These are phyloP conservation scores for Ichneumon xanthorius DNA, from an alignment of 2,888 invertebrate genomes.

Conservation along the genomic window DNA sequence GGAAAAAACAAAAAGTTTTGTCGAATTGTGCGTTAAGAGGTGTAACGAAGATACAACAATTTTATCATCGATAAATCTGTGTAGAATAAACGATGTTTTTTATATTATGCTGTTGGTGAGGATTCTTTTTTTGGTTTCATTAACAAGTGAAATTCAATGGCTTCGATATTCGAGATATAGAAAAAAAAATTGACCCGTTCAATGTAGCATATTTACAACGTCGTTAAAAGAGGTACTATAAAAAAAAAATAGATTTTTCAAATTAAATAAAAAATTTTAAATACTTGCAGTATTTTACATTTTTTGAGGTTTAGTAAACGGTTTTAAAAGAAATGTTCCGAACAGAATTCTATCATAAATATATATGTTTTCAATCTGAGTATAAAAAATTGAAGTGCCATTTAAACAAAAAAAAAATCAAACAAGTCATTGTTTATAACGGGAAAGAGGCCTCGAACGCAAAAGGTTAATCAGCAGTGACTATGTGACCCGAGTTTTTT, in stretches of 20 bases:
- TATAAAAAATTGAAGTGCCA: not conserved
- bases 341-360: not conserved
- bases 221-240: too few species aligned
- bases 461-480: not conserved
- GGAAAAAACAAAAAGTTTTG: not conserved
- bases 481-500: constrained; percentile 22
- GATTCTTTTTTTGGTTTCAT: not conserved
- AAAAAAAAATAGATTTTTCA: too few species aligned
- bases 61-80: not conserved
- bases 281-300: too few species aligned
- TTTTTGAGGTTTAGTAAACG: too few species aligned
- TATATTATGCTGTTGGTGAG: not conserved
- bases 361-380: not conserved
- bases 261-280: too few species aligned
- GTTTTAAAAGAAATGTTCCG: not conserved
- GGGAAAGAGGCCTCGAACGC: not conserved
- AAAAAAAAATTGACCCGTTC: too few species aligned
- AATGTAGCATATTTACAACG: too few species aligned
- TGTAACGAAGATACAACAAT: not conserved
- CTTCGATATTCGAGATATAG: too few species aligned
- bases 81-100: not conserved
- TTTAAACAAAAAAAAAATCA: not conserved
- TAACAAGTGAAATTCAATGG: too few species aligned
- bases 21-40: not conserved
- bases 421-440: not conserved